phyloP scores from a whole-genome alignment of 2,888 invertebrate genomes.

The Drosophila nigritarsus region DNA sequence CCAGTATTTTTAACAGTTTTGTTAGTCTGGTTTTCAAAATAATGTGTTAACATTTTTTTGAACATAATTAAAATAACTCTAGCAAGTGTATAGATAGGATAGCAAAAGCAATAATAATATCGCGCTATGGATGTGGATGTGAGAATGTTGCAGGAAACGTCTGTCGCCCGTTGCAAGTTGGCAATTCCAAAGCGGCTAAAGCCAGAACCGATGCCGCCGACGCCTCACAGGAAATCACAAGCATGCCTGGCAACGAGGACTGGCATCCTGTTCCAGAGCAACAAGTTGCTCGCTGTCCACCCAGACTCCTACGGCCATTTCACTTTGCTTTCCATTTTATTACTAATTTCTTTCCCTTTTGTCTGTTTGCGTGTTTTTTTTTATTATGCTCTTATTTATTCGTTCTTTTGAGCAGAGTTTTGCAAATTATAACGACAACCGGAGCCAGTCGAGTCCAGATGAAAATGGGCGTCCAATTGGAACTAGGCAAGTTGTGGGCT shows the following conservation, averaged over 20 bases:
- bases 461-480: slow-evolving; percentile 30
- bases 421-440: slow-evolving; percentile 77
- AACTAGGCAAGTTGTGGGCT: neutral
- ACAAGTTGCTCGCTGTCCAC: slow-evolving; percentile 61
- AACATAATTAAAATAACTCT: neutral
- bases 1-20: neutral
- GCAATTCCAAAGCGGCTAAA: slow-evolving; percentile 10
- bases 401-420: slow-evolving; percentile 55
- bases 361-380: neutral
- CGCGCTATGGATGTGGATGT: slow-evolving; percentile 58
- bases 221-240: slow-evolving; percentile 63
- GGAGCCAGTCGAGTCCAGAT: slow-evolving; percentile 37
- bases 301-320: slow-evolving; percentile 68
- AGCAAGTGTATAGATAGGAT: slow-evolving; percentile 33
- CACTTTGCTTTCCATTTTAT: slow-evolving; percentile 78
- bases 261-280: slow-evolving; percentile 48
- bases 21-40: neutral
- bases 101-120: slow-evolving; percentile 75
- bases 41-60: neutral
- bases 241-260: slow-evolving; percentile 59
- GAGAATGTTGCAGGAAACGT: slow-evolving; percentile 65
- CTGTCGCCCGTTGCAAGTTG: slow-evolving; percentile 43
- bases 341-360: slow-evolving; percentile 69
- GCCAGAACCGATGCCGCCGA: slow-evolving; percentile 1
- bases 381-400: slow-evolving; percentile 21